Conservation (phyloP, 2,888 invertebrate species). For the Sinhomidia bicolor region DNA sequence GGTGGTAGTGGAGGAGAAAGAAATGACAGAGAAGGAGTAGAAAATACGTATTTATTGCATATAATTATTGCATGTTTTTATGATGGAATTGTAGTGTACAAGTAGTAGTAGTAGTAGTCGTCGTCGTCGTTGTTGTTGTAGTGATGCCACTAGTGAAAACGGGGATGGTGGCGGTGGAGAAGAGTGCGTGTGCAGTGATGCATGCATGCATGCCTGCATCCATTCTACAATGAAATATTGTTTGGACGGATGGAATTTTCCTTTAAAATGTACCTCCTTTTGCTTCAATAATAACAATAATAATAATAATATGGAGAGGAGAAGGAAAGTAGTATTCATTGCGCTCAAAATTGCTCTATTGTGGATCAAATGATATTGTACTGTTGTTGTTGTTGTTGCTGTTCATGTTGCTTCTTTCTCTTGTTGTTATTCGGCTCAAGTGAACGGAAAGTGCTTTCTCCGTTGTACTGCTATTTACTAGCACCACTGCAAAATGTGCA, state of each 20-base stretch:
- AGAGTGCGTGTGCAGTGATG: constrained; percentile 53
- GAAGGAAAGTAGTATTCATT: constrained; percentile 36
- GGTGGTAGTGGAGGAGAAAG: background rate
- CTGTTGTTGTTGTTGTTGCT: constrained; percentile 1
- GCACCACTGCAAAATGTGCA: background rate
- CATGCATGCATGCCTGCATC: constrained; percentile 55
- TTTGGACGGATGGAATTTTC: constrained; percentile 42
- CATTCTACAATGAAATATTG: constrained; percentile 50
- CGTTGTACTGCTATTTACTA: background rate
- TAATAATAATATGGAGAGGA: background rate
- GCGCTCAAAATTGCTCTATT: constrained; percentile 41
- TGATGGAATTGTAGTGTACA: background rate
- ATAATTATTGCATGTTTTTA: constrained; percentile 47
- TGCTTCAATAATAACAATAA: constrained; percentile 16
- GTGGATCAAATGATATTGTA: constrained; percentile 44
- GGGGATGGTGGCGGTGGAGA: no score
- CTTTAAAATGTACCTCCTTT: constrained; percentile 27
- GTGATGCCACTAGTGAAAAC: no score
- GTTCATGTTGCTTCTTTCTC: background rate
- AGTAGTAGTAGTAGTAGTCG: background rate
- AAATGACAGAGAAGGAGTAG: no score
- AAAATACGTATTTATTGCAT: constrained; percentile 47
- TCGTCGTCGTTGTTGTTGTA: no score
- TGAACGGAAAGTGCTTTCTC: constrained; percentile 13
- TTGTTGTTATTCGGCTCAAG: constrained; percentile 34